Evolutionary conservation across 2,113 vertebrate species (phyloP).

Genomic region (Nettapus auritus): DNA sequence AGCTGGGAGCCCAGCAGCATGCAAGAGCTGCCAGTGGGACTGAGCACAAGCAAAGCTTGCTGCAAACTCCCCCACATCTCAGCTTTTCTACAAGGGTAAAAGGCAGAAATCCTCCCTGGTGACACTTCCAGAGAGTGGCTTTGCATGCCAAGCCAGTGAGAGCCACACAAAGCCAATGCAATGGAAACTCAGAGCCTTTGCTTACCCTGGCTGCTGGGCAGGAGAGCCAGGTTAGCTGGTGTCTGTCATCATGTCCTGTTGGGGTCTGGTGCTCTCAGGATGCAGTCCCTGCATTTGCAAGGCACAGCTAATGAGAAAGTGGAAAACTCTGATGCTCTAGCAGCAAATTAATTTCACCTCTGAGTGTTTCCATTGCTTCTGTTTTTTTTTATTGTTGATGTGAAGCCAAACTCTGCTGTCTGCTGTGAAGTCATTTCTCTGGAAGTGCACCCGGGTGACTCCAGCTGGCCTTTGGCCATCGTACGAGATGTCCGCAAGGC

Average conservation of each 20-base stretch:
- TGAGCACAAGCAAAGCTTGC: neutral
- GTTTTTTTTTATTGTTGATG: neutral
- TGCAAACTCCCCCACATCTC: neutral
- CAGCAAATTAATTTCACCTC: neutral
- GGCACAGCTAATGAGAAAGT: neutral
- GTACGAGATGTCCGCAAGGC: neutral
- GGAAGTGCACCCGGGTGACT: fast-evolving
- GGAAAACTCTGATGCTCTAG: neutral
- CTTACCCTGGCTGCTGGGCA: neutral
- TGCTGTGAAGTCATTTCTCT: neutral
- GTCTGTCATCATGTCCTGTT: fast-evolving
- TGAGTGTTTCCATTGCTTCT: neutral
- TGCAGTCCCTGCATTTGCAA: neutral
- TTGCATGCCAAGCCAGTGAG: neutral
- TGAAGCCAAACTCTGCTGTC: neutral
- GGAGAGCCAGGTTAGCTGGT: neutral
- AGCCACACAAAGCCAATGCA: neutral
- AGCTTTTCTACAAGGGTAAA: neutral
- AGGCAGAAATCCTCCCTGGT: neutral
- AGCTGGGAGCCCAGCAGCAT: neutral
- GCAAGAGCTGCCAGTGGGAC: neutral
- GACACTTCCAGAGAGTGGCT: neutral
- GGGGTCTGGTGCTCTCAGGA: neutral
- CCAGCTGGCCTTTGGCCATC: neutral
- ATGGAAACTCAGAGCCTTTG: fast-evolving